Conservation (phyloP, 2,113 vertebrate genomes). For the Saccopteryx bilineata region DNA sequence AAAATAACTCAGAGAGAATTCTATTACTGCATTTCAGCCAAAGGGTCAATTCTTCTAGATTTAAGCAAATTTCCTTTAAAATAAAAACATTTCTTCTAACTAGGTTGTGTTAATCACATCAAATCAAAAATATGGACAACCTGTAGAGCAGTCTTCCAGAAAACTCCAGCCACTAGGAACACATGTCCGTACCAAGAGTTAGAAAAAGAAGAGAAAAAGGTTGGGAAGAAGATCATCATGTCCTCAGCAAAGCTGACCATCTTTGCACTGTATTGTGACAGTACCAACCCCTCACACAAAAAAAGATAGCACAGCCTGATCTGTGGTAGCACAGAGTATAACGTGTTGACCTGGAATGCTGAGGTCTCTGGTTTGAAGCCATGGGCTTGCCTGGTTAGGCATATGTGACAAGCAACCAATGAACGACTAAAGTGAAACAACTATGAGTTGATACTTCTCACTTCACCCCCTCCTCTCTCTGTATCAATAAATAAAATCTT, state of each 20-base stretch:
- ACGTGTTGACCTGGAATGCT: no score
- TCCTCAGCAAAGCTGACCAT: background rate
- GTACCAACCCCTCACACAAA: slow-evolving; percentile 1
- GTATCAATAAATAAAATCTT: no score
- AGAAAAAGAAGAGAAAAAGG: no score
- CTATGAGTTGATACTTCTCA: no score
- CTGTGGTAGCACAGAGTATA: no score
- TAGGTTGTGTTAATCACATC: slow-evolving; percentile 31
- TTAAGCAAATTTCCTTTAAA: background rate
- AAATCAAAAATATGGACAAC: slow-evolving; percentile 33
- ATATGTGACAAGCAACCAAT: no score
- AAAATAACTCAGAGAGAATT: background rate
- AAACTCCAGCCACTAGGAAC: slow-evolving; percentile 18
- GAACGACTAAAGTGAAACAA: no score
- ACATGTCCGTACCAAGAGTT: accelerated
- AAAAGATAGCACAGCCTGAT: no score
- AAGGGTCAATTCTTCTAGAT: background rate
- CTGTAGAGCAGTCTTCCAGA: background rate
- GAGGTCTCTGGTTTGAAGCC: no score
- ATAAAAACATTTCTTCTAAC: slow-evolving; percentile 33
- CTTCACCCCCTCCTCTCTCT: no score
- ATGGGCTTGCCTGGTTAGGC: no score
- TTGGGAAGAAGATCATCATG: accelerated
- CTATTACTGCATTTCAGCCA: background rate
- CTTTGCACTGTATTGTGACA: background rate